Percentiles rank a stretch among this genome's conserved stretches.
Conservation (phyloP, 2,888 invertebrate species). For the Galerucella calmariensis region DNA sequence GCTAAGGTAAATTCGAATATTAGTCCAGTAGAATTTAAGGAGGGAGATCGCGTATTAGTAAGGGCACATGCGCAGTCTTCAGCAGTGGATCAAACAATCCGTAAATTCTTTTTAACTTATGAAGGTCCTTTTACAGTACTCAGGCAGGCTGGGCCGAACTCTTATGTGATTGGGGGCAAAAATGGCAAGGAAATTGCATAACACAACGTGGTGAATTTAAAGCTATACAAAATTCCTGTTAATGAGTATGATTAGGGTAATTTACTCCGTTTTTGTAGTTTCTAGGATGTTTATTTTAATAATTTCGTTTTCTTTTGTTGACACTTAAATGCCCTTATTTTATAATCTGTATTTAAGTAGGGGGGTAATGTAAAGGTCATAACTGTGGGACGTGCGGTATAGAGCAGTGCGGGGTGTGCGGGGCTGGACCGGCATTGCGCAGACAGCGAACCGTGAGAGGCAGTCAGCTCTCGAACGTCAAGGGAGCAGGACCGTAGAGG, state of each 20-base stretch:
- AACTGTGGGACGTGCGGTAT: no score
- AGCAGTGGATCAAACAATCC: no score
- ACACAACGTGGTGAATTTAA: constrained; percentile 13
- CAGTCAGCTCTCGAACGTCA: no score
- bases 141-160: constrained; percentile 15
- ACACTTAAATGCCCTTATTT: constrained; percentile 3
- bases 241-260: no score
- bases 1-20: background rate
- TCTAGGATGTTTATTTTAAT: no score
- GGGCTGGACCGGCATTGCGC: background rate
- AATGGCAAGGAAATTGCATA: background rate
- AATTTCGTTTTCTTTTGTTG: constrained; percentile 1
- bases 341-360: constrained; percentile 10
- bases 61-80: constrained; percentile 14
- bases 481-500: no score
- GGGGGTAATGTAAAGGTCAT: constrained; percentile 3
- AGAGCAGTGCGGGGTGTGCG: no score
- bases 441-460: no score
- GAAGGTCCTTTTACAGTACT: constrained; percentile 13
- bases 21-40: background rate
- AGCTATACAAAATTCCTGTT: background rate
- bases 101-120: constrained; percentile 11
- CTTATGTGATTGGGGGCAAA: background rate
- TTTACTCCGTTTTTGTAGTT: no score
- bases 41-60: constrained; percentile 11